Evolutionary conservation across 2,113 vertebrate species (phyloP).

Genomic region (Mastomys natalensis): DNA sequence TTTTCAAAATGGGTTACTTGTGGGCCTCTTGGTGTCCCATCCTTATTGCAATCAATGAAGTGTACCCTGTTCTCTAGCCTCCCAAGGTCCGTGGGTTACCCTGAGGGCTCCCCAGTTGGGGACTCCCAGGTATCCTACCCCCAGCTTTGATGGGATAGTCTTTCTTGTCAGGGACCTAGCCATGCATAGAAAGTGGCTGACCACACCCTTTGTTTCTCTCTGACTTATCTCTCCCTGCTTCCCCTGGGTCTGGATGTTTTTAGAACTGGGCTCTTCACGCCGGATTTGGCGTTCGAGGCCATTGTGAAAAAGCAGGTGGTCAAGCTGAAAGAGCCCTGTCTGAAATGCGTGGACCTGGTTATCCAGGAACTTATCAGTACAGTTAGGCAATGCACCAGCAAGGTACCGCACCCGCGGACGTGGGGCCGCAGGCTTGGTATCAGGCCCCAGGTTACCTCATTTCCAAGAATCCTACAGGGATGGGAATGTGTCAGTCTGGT

Average conservation of each 20-base stretch:
- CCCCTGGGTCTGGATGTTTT: conserved; percentile 74
- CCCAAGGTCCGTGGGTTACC: background rate
- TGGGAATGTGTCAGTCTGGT: background rate
- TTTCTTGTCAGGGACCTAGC: background rate
- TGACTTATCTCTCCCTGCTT: conserved; percentile 63
- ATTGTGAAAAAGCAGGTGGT: conserved; percentile 99
- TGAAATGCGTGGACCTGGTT: conserved; percentile 98
- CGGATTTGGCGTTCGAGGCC: conserved; percentile 98
- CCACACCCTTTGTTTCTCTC: conserved; percentile 73
- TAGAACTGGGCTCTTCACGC: conserved; percentile 99
- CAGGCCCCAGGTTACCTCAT: conserved; percentile 65
- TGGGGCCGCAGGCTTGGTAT: conserved; percentile 65
- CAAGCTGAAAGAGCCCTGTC: conserved; percentile 98
- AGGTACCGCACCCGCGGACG: conserved; percentile 90
- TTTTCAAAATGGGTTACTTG: background rate
- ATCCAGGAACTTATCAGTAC: conserved; percentile 95
- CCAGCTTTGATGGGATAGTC: background rate
- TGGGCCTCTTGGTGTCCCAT: background rate
- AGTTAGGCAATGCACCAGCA: conserved; percentile 95
- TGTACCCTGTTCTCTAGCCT: background rate
- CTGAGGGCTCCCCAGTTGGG: background rate
- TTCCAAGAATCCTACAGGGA: background rate
- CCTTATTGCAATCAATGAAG: background rate
- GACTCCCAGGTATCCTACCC: background rate
- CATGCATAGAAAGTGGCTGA: conserved; percentile 35